Evolutionary conservation across 2,888 invertebrate genomes (phyloP).

Genomic region (Hymenopus coronatus): DNA sequence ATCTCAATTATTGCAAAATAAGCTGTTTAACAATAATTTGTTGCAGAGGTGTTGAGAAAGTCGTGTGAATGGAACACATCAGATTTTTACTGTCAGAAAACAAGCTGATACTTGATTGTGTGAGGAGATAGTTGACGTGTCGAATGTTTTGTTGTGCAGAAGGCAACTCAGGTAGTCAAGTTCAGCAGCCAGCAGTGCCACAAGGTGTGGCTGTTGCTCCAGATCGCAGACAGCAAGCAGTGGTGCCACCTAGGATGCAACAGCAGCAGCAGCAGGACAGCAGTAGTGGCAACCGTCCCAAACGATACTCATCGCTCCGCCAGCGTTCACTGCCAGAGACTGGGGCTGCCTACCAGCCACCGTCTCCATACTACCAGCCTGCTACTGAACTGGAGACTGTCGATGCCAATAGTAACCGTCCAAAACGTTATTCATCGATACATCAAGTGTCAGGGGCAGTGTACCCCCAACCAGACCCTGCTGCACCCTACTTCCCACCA

Average conservation of each 20-base stretch:
- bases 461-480: not conserved
- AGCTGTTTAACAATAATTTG: no score
- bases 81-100: no score
- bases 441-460: not conserved
- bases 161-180: not conserved
- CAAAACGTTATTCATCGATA: conserved; percentile 14
- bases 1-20: no score
- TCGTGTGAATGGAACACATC: no score
- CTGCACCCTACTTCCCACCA: not conserved
- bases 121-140: no score
- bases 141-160: not conserved
- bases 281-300: conserved; percentile 52
- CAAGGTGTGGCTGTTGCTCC: not conserved
- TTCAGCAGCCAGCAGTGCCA: not conserved
- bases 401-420: conserved; percentile 13
- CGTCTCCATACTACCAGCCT: conserved; percentile 30
- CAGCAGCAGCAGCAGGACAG: conserved; percentile 32
- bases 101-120: no score
- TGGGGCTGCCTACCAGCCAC: conserved; percentile 41
- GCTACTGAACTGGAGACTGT: not conserved
- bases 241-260: conserved; percentile 39
- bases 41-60: no score
- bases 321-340: conserved; percentile 59
- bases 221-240: conserved; percentile 13
- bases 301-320: conserved; percentile 66